phyloP scores from a whole-genome alignment of 92 coral and sea anemone genomes.

The Actinostola sp. region DNA sequence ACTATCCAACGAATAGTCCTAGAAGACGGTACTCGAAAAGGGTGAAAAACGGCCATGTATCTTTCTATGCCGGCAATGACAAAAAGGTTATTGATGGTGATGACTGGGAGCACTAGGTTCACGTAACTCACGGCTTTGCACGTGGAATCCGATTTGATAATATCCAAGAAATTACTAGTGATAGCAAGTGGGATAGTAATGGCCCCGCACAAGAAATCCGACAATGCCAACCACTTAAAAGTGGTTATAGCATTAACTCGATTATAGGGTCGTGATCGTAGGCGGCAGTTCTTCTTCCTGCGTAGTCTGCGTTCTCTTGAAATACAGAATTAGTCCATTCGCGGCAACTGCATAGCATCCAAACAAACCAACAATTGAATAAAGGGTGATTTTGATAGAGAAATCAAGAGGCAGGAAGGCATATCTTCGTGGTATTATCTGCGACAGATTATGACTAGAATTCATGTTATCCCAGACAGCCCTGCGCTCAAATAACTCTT shows the following conservation, averaged over 20 bases:
- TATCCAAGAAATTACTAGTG: background rate
- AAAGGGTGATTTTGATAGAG: no score
- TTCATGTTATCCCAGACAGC: no score
- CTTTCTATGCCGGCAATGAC: constrained; percentile 1
- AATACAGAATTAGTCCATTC: no score
- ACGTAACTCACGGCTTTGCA: constrained; percentile 8
- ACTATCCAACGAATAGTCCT: background rate
- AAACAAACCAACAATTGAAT: no score
- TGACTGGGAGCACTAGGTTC: background rate
- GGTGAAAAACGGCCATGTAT: constrained; percentile 4
- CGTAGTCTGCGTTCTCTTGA: no score
- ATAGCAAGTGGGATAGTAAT: constrained; percentile 1
- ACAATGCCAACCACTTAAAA: background rate
- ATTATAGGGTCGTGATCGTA: background rate
- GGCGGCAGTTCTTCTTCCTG: no score
- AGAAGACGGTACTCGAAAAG: background rate
- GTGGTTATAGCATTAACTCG: background rate
- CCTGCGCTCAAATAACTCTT: no score
- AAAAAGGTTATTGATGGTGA: background rate
- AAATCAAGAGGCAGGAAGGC: no score
- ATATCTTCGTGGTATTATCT: no score
- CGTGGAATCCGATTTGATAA: background rate
- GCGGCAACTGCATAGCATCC: no score
- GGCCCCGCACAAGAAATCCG: constrained; percentile 11
- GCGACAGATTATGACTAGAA: no score